Base-by-base conservation (phyloP, 2,888 invertebrate species). In the Heteropelma amictum region DNA sequence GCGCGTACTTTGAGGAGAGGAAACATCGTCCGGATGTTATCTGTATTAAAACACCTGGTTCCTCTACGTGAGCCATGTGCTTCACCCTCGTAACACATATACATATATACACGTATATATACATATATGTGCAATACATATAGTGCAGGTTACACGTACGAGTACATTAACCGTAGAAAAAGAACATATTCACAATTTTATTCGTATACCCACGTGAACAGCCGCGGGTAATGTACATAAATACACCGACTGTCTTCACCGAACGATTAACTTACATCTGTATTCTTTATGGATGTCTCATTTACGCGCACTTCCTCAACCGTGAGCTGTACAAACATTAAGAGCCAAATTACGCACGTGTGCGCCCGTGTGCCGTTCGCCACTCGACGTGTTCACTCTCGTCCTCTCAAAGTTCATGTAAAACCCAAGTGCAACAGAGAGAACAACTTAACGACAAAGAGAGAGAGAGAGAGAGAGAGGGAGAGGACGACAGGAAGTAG, bases 21-120 rank as follows among this genome's bases (percentile, higher is more conserved):
- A 30, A 56, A 49, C 64, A 64, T 64, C 40, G 64, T 42, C 53
- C 53, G 53, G 64, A 64, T 64, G 64, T 30, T 63, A 28, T 5
- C 49, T 14, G 26, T n/a, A n/a, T 21, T 40, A 42, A 53, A 70
- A 72, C 77, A 77, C 75, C 77, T 77, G 77, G 77, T 72, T 69
- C 53, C 38, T n/a, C 0, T 47, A 10, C 35, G 33, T 4, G 26
- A 7, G 7, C 47, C 47, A 28, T 47, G 38, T 45, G 47, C 54
- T n/a, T 4, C 42, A 40, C 28, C 38, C 28, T 38, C 53, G 12
- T 21, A 23, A 35, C 19, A 21, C 19, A 21, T 12, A 35, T 35
- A 7, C 35, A 12, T 7, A 38, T 3, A 8, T 14, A 38, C 14
- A 26, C 10, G n/a, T 23, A 23, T 42, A 58, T 28, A 21, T 19